A percentile compares a stretch with the other conserved stretches of the same genome.
Evolutionary conservation across 2,888 invertebrate genomes (phyloP).

Genomic region (Timandra comae): DNA sequence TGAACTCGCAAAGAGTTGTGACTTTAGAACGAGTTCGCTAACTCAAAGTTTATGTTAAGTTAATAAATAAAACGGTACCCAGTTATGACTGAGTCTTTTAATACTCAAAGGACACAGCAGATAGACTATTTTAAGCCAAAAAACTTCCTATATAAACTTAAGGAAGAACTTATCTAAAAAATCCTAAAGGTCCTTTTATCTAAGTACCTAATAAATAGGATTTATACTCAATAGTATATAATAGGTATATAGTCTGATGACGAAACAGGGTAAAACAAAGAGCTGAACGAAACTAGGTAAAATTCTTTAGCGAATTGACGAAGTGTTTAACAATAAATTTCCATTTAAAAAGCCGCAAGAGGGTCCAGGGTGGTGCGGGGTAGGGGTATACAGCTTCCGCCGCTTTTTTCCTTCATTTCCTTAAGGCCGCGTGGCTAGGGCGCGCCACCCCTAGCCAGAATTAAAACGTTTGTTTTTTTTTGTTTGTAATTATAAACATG

Average conservation of each 20-base stretch:
- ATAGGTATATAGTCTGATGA: conserved; percentile 15
- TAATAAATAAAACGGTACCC: conserved; percentile 2
- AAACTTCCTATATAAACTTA: too few relatives aligned
- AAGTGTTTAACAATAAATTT: conserved; percentile 77
- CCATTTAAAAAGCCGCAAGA: conserved; percentile 75
- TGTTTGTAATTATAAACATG: conserved; percentile 31
- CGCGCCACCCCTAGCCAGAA: conserved; percentile 53
- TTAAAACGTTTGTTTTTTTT: conserved; percentile 61
- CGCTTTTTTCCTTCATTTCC: conserved; percentile 76
- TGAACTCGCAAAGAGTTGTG: conserved; percentile 61
- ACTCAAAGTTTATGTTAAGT: conserved; percentile 22
- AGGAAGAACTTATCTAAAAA: too few relatives aligned
- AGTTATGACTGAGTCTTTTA: too few relatives aligned
- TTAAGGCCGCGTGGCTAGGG: conserved; percentile 64
- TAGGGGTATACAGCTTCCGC: conserved; percentile 57
- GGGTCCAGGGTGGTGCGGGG: conserved; percentile 24
- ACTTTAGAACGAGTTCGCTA: conserved; percentile 58
- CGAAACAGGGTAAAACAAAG: conserved; percentile 20
- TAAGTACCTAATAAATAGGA: too few relatives aligned
- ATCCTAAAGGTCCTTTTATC: too few relatives aligned
- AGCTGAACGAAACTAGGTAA: conserved; percentile 43
- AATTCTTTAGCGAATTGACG: conserved; percentile 65
- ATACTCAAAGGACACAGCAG: too few relatives aligned
- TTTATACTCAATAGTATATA: too few relatives aligned
- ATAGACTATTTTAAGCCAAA: too few relatives aligned